Base-by-base conservation (phyloP, 2,113 vertebrate genomes). In the Ageneiosus marmoratus region DNA sequence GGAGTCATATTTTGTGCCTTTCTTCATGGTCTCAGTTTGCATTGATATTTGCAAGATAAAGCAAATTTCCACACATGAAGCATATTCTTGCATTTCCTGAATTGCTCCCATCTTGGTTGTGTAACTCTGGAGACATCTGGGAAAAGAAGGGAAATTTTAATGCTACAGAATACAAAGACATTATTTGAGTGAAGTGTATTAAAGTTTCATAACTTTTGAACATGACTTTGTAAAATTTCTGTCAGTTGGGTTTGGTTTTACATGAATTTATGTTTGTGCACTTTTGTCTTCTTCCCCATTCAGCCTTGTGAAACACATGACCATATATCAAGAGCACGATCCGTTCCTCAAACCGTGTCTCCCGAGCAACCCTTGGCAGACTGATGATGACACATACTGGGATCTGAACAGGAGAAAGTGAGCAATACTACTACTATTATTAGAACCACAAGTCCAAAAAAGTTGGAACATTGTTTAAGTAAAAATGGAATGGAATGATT, bases 331-430 rank as follows among this genome's bases (percentile, higher is more conserved):
- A 13, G 95, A 94, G 92, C 98, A 96, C 0, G 98, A 99, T 1
- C 94, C 97, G 0, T 89, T 99, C 87, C 94, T 99, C 89, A 95
- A 96, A 0, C 94, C 96, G 11, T 97, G 96, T 88, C 90, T 96
- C 18, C 98, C 98, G 44, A 97, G 96, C 90, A 99, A 98, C 85
- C 98, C 98, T 7, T 99, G 98, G 98, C 89, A 95, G 79, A 95
- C 96, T 0, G 97, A 99, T 58, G 93, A 96, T 60, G 93, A 95
- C 12, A 87, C 92, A 0, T 98, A 96, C 92, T 99, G 97, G 98
- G 95, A 93, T 51, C 92, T 97, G 55, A 99, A 99, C 84, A 94
- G 89, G 88, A 96, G 96, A 82, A 89, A 95, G 98, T 99, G 91
- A 86, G 94, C 32, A 22, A 7, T 69, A 32, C 27, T 29, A 29